Base-by-base conservation (phyloP, 2,797 vertebrate genomes). In the Hydrolagus colliei region DNA sequence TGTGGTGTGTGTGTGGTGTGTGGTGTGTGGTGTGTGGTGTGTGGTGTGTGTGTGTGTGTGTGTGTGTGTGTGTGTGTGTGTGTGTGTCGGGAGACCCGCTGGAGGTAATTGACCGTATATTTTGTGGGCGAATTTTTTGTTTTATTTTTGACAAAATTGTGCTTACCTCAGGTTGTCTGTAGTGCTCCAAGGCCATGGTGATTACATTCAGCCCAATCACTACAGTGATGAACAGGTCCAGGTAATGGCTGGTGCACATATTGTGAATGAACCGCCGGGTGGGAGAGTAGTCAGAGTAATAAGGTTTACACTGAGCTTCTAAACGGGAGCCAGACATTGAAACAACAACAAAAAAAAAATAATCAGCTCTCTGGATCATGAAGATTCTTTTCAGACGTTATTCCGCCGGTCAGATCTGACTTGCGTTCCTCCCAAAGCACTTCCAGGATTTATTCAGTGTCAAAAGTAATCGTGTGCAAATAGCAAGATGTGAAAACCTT, bases 141-240 rank as follows among this genome's bases (percentile, higher is more conserved):
- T 27, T 27, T 27, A 10, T 35, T 22, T 74, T n/a, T 10, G 13
- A 74, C 4, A 75, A 71, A 84, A 71, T 41, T 20, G 77, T 11
- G 52, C 86, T 91, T 93, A 98, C 97, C 97, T 96, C 94, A 0
- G 97, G 96, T 90, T 99, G 97, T 90, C 96, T 94, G 92, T 98
- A 98, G 92, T 99, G 98, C 90, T 99, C 98, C 97, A 99, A 98
- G 86, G 97, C 96, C 98, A 99, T 99, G 89, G 97, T 98, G 94
- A 99, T 96, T 90, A 99, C 98, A 0, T 99, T 99, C 90, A 99
- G 95, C 80, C 97, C 97, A 0, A 99, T 99, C 89, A 99, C 97
- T 0, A 98, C 96, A 0, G 97, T 98, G 93, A 99, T 99, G 93
- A 98, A 99, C 86, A 99, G 93, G 89, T 99, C 98, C 96, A 99